These are phyloP conservation scores for Melanargia galathea DNA, from an alignment of 2,888 invertebrate genomes.

Conservation along the genomic window DNA sequence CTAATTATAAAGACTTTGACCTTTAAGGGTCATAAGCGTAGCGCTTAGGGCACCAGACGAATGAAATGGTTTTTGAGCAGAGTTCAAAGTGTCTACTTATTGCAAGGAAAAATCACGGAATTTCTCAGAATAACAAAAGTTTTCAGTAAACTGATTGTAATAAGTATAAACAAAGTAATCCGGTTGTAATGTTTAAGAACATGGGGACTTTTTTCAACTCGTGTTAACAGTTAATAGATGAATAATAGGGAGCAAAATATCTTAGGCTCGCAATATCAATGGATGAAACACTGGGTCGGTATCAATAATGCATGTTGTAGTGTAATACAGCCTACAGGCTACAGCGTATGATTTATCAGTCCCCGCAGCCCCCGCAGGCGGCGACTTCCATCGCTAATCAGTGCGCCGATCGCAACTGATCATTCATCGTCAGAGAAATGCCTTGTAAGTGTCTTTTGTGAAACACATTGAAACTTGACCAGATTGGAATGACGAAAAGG, in stretches of 20 bases:
- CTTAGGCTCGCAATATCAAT: not conserved
- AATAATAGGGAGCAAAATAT: not conserved
- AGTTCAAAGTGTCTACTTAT: too few species aligned
- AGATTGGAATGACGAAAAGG: not conserved
- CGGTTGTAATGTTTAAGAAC: too few species aligned
- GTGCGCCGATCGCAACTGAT: not conserved
- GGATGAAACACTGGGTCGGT: not conserved
- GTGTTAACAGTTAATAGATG: too few species aligned
- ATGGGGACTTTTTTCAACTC: too few species aligned
- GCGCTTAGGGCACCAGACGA: too few species aligned
- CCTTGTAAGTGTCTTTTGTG: not conserved
- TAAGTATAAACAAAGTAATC: too few species aligned
- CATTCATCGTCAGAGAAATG: not conserved
- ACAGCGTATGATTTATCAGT: constrained; percentile 3
- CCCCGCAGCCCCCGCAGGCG: not conserved
- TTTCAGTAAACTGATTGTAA: too few species aligned
- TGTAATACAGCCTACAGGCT: not conserved
- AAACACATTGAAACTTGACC: constrained; percentile 3
- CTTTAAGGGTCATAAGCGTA: too few species aligned
- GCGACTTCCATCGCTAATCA: constrained; percentile 7
- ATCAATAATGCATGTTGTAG: constrained; percentile 21
- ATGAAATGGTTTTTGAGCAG: too few species aligned
- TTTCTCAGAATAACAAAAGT: too few species aligned
- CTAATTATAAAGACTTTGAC: too few species aligned
- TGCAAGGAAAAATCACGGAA: too few species aligned